phyloP scores from a whole-genome alignment of 2,888 invertebrate genomes.

The Pasiphila rectangulata region DNA sequence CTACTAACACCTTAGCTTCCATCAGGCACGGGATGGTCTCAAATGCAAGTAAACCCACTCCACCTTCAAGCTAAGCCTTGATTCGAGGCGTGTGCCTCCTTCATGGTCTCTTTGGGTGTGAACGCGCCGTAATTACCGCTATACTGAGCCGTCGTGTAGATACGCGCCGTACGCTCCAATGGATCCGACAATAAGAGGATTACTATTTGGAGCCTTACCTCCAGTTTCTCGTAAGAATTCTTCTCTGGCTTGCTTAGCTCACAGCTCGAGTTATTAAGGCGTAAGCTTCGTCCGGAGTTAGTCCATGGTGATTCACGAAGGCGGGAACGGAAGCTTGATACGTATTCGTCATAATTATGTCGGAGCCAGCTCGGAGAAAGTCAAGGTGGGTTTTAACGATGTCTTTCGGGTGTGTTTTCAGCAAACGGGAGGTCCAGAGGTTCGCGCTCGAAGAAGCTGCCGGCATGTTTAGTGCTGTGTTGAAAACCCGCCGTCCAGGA shows the following conservation, averaged over 20 bases:
- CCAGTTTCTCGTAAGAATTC: conserved; percentile 76
- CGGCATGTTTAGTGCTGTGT: too few relatives aligned
- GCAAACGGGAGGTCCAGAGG: conserved; percentile 92
- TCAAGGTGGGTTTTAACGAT: conserved; percentile 89
- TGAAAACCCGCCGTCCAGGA: conserved; percentile 88
- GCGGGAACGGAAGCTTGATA: conserved; percentile 92
- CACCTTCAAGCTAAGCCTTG: conserved; percentile 86
- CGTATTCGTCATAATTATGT: conserved; percentile 91
- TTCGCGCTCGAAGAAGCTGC: too few relatives aligned
- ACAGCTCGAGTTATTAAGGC: conserved; percentile 87
- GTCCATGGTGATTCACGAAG: conserved; percentile 85
- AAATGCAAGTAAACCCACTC: conserved; percentile 92
- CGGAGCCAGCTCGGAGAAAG: conserved; percentile 91
- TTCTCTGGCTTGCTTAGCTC: conserved; percentile 84
- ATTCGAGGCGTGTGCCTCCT: conserved; percentile 92
- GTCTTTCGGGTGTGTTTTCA: conserved; percentile 88
- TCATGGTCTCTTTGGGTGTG: conserved; percentile 82
- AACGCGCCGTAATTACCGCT: conserved; percentile 87
- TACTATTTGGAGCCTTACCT: conserved; percentile 30
- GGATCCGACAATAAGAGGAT: conserved; percentile 89
- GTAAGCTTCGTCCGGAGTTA: conserved; percentile 84
- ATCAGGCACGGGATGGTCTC: conserved; percentile 93
- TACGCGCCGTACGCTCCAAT: conserved; percentile 96
- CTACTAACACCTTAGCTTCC: conserved; percentile 90
- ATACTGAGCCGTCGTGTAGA: conserved; percentile 92